These are phyloP conservation scores for Megalops atlanticus DNA, from an alignment of 2,113 vertebrate genomes.

Conservation along the genomic window DNA sequence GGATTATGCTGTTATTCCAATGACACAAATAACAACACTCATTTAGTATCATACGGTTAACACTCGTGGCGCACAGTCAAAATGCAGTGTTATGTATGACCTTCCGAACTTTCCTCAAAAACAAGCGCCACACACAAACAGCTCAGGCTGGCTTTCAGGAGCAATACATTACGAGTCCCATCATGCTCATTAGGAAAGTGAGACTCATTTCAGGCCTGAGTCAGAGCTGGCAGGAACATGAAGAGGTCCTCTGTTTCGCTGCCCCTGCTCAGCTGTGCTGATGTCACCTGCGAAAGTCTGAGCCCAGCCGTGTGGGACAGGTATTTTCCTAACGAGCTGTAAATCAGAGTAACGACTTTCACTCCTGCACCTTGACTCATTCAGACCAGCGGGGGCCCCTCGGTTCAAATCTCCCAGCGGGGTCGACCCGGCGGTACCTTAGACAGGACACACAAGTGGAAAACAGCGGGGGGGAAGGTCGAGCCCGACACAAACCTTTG, in stretches of 20 bases:
- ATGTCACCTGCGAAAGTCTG: conserved; percentile 22
- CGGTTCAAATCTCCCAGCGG: neutral
- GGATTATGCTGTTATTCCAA: neutral
- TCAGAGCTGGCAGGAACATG: neutral
- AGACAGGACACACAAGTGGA: neutral
- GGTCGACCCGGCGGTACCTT: neutral
- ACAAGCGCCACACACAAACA: neutral
- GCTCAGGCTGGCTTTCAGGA: neutral
- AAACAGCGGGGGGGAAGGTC: neutral
- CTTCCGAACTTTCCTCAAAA: neutral
- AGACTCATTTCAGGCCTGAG: neutral
- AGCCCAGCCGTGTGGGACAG: neutral
- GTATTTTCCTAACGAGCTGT: conserved; percentile 5
- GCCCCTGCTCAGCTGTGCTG: conserved; percentile 7
- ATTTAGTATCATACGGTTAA: neutral
- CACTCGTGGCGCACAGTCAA: neutral
- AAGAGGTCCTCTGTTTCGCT: conserved; percentile 18
- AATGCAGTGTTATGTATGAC: neutral
- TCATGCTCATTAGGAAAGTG: neutral
- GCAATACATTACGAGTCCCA: neutral
- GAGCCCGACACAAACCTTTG: conserved; percentile 80
- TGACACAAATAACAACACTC: neutral
- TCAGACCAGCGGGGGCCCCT: neutral
- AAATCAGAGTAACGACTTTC: neutral
- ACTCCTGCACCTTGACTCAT: conserved; percentile 6